Conservation (phyloP, 2,888 invertebrate species). For the Neoscelio sp. region DNA sequence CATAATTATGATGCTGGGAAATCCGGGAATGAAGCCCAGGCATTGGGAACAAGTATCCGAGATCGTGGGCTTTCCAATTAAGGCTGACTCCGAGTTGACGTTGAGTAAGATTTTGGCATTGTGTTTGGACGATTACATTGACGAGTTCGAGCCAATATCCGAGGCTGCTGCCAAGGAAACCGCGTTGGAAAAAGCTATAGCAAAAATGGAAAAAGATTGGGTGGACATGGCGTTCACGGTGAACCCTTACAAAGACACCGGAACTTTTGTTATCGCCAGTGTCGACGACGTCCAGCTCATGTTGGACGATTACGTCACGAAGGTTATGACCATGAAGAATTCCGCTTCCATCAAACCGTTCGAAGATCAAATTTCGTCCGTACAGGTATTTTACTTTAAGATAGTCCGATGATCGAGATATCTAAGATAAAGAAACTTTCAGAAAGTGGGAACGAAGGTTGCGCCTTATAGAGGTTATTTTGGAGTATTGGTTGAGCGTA, state of each 20-base stretch:
- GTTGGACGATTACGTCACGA: slow-evolving; percentile 97
- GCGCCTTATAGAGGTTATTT: slow-evolving; percentile 92
- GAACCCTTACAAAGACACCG: slow-evolving; percentile 93
- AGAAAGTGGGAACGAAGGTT: slow-evolving; percentile 96
- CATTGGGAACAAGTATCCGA: slow-evolving; percentile 98
- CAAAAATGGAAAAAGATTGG: slow-evolving; percentile 97
- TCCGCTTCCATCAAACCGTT: slow-evolving; percentile 98
- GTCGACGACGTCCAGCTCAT: slow-evolving; percentile 97
- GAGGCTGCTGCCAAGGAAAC: slow-evolving; percentile 98
- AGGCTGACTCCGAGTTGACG: slow-evolving; percentile 92
- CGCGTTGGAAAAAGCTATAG: slow-evolving; percentile 93
- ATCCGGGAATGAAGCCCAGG: slow-evolving; percentile 95
- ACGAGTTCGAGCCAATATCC: slow-evolving; percentile 94
- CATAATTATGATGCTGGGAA: slow-evolving; percentile 95
- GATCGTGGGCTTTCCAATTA: slow-evolving; percentile 95
- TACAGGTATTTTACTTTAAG: too few relatives aligned
- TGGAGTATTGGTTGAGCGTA: slow-evolving; percentile 97
- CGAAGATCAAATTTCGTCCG: slow-evolving; percentile 90
- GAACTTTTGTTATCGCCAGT: slow-evolving; percentile 94
- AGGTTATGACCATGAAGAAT: slow-evolving; percentile 98
- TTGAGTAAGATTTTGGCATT: slow-evolving; percentile 94
- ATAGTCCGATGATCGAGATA: too few relatives aligned
- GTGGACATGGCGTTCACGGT: slow-evolving; percentile 90
- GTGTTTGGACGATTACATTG: slow-evolving; percentile 92
- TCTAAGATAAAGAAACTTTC: too few relatives aligned